Evolutionary conservation across 2,797 vertebrate genomes (phyloP), one percentile per base, ranked within the genome.

Genomic region (Brachyrhaphis roseni): DNA sequence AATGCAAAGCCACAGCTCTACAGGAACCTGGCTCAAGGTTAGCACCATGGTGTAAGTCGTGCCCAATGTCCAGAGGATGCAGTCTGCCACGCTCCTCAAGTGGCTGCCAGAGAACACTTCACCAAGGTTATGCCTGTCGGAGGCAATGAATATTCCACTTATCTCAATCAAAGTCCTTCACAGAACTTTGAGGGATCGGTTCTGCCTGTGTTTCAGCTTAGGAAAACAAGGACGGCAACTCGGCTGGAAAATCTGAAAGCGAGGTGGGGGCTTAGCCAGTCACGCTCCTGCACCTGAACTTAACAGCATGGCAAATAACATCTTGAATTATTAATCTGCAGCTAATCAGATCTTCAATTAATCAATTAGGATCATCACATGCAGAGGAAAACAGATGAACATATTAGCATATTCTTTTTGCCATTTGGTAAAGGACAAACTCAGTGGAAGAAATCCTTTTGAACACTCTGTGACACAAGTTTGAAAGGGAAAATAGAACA

Each of bases 301-400:
- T 53, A 93, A 89, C 89, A 93, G 90, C 87, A 88, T 91, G 92
- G 90, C 89, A 92, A 93, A 92, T 86, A 91, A 84, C 86, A 82
- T 85, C 81, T 90, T 87, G 87, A 90, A 90, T 94, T 92, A 94
- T 87, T 88, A 90, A 93, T 80, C 89, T 66, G 74, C 85, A 89
- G 86, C 89, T 90, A 91, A 92, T 95, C 93, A 93, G 93, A 94
- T 90, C 82, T 83, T 92, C 91, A 92, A 93, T 95, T 92, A 94
- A 95, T 95, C 93, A 92, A 95, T 94, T 95, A 91, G 91, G 94
- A 90, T 82, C 7, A 75, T 81, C 70, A 68, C 89, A 86, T 80
- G 79, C 86, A 45, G 79, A 90, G 93, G 90, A 78, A 91, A 89
- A 83, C 90, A 92, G 92, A 94, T 88, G 87, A 94, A 79, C 49